Percentiles rank a stretch among this genome's conserved stretches.
Evolutionary conservation across 2,113 vertebrate species (phyloP).

Genomic region (Psilopogon haemacephalus): DNA sequence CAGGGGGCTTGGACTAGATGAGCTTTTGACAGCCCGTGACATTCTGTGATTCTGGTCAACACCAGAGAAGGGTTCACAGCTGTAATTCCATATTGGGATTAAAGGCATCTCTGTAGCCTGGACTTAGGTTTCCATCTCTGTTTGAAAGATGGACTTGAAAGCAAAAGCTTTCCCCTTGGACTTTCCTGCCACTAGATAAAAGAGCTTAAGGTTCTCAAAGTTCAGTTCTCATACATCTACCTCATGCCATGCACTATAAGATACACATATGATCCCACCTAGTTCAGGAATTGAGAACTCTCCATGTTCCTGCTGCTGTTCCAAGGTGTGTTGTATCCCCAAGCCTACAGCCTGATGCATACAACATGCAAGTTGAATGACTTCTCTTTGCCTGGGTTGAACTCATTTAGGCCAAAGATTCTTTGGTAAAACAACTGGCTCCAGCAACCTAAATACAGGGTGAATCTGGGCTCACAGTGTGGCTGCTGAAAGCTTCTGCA

Average conservation of each 20-base stretch:
- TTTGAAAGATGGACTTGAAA: not conserved
- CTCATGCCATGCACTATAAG: fast-evolving
- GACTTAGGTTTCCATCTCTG: not conserved
- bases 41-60: not conserved
- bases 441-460: not conserved
- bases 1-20: too few relatives aligned
- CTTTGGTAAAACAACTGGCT: not conserved
- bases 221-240: not conserved
- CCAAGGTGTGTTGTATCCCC: not conserved
- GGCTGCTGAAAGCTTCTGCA: not conserved
- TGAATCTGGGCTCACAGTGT: not conserved
- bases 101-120: not conserved
- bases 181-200: not conserved
- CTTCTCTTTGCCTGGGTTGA: not conserved
- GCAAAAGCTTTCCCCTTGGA: not conserved
- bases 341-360: not conserved
- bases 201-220: not conserved
- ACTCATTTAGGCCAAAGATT: not conserved
- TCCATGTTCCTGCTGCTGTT: fast-evolving
- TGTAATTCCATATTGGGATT: not conserved
- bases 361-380: not conserved
- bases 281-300: not conserved
- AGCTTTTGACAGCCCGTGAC: too few relatives aligned
- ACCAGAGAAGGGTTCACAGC: not conserved
- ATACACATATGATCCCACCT: not conserved